Evolutionary conservation across 1,140 invertebrate genomes (phyloP).

Genomic region (Anoplophora glabripennis): DNA sequence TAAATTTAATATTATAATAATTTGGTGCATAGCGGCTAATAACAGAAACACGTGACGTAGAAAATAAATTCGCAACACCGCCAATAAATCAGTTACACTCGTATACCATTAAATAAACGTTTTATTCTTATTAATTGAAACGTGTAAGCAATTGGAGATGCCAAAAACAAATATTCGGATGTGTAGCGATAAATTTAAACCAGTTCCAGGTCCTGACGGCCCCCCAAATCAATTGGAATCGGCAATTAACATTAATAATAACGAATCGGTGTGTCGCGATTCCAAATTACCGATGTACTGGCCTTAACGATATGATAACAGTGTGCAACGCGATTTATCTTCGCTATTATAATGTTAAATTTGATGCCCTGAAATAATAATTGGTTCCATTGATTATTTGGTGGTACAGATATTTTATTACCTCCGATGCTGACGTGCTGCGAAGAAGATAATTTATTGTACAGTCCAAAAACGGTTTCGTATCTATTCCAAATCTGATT

Average conservation of each 20-base stretch:
- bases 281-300: slow-evolving; percentile 10
- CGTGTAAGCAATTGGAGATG: slow-evolving; percentile 1
- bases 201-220: slow-evolving; percentile 8
- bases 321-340: slow-evolving; percentile 6
- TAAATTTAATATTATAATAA: no score
- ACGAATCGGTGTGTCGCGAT: slow-evolving; percentile 8
- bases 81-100: no score
- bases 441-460: not conserved
- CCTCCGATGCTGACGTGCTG: not conserved
- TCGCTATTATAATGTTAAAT: slow-evolving; percentile 12
- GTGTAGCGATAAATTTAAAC: slow-evolving; percentile 12
- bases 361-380: slow-evolving; percentile 7
- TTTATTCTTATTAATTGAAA: slow-evolving; percentile 13
- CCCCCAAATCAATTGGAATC: slow-evolving; percentile 20
- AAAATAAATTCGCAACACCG: no score
- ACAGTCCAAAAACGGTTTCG: no score
- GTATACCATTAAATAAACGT: slow-evolving; percentile 6
- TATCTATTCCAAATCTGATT: no score
- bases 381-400: slow-evolving; percentile 12
- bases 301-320: slow-evolving; percentile 13
- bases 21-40: no score
- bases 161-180: slow-evolving; percentile 2
- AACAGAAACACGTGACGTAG: no score
- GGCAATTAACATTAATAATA: slow-evolving; percentile 23
- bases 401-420: slow-evolving; percentile 6